Evolutionary conservation across 2,113 vertebrate species (phyloP).

Genomic region (Balaenoptera acutorostrata): DNA sequence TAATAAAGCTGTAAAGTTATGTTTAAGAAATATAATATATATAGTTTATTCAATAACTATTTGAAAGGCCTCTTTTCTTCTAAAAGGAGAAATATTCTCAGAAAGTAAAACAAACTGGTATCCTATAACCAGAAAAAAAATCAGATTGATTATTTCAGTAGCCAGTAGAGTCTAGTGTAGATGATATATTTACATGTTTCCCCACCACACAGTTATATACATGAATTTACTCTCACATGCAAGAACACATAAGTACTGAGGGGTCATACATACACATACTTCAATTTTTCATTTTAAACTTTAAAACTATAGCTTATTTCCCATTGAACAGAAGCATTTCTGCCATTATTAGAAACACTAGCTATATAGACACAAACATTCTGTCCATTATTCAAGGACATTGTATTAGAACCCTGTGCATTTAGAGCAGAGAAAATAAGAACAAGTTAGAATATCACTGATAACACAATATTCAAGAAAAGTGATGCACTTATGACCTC

Average conservation of each 20-base stretch:
- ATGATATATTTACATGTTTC: not conserved
- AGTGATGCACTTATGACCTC: constrained; percentile 50
- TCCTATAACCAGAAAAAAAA: not conserved
- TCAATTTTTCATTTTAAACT: not conserved
- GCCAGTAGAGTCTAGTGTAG: not conserved
- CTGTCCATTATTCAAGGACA: not conserved
- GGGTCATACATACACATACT: not conserved
- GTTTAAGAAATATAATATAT: not conserved
- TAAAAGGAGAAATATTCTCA: not conserved
- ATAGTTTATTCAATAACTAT: not conserved
- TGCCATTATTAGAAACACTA: not conserved
- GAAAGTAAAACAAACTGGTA: not conserved
- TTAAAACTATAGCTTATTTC: not conserved
- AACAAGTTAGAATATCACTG: constrained; percentile 33
- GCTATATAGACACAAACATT: not conserved
- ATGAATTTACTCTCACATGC: not conserved
- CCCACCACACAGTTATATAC: not conserved
- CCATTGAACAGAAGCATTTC: not conserved
- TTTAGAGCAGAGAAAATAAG: constrained; percentile 60
- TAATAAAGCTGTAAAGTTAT: not conserved
- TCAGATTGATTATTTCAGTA: not conserved
- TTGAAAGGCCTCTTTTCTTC: not conserved
- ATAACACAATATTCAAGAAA: constrained; percentile 37
- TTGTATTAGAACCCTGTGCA: not conserved
- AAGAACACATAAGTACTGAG: not conserved